A percentile compares a stretch with the other conserved stretches of the same genome.
Conservation (phyloP, 2,888 invertebrate species). For the Hedya salicella region DNA sequence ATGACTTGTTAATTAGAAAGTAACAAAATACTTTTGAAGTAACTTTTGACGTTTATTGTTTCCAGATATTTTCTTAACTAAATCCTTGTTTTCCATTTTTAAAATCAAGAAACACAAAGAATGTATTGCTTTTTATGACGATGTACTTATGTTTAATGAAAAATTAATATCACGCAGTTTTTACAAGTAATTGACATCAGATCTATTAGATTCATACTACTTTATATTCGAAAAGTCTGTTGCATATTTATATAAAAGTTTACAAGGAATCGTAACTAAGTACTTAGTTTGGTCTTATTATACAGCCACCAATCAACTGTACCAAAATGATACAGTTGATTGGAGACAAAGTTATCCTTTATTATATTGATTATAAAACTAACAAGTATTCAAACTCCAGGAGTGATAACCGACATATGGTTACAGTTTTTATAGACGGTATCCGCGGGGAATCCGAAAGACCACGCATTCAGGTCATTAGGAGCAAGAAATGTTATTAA, state of each 20-base stretch:
- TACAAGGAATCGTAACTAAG: conserved; percentile 34
- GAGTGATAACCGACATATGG: conserved; percentile 3
- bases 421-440: not conserved
- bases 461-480: too few relatives aligned
- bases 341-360: too few relatives aligned
- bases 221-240: conserved; percentile 26
- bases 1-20: conserved; percentile 12
- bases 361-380: too few relatives aligned
- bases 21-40: conserved; percentile 2
- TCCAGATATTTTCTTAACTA: conserved; percentile 8
- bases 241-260: conserved; percentile 1
- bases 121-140: conserved; percentile 25
- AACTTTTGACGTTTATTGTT: not conserved
- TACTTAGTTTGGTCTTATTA: conserved; percentile 38
- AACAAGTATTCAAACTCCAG: not conserved
- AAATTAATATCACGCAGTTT: conserved; percentile 22
- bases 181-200: conserved; percentile 38
- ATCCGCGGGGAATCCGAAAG: too few relatives aligned
- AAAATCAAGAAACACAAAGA: conserved; percentile 1
- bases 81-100: not conserved
- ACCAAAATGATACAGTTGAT: too few relatives aligned
- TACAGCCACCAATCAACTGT: too few relatives aligned
- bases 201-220: conserved; percentile 31
- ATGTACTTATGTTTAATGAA: conserved; percentile 23
- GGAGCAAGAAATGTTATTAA: too few relatives aligned